phyloP scores from a whole-genome alignment of 30 jellyfish, hydroid and myxozoan genomes.

The Aurelia aurita region DNA sequence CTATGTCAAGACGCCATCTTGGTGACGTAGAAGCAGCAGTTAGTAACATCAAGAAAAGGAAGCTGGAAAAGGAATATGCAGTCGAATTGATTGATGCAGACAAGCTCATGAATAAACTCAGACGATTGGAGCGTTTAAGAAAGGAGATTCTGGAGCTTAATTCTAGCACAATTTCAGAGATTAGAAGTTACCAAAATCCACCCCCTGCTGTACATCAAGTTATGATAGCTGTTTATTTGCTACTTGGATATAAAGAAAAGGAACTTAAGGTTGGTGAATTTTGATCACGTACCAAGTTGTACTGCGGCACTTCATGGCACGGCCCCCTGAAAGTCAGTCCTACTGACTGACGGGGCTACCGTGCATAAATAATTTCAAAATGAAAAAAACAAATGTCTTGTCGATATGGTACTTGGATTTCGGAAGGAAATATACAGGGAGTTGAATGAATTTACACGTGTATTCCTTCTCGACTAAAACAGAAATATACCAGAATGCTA shows the following conservation, averaged over 20 bases:
- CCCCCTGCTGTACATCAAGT: constrained; percentile 91
- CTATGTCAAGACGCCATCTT: constrained; percentile 88
- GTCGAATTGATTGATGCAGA: constrained; percentile 83
- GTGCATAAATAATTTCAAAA: no score
- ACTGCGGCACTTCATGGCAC: no score
- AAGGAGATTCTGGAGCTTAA: constrained; percentile 88
- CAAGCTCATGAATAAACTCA: constrained; percentile 67
- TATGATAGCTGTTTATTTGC: constrained; percentile 84
- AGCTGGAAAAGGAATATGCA: constrained; percentile 77
- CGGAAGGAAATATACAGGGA: no score
- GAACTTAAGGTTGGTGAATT: constrained; percentile 75
- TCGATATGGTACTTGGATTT: no score
- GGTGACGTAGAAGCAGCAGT: constrained; percentile 81
- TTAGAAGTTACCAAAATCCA: constrained; percentile 91
- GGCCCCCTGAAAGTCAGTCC: no score
- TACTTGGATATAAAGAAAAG: constrained; percentile 90
- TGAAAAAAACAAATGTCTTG: no score
- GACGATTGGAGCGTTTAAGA: constrained; percentile 76
- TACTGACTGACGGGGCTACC: no score
- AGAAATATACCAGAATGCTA: no score
- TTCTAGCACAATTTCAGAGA: constrained; percentile 91
- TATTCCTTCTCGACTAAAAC: no score
- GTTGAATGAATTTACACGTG: no score
- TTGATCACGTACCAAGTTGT: neutral
- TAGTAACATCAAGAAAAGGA: constrained; percentile 66